Conservation (phyloP, 2,888 invertebrate genomes). For the Perithous albicinctus region DNA sequence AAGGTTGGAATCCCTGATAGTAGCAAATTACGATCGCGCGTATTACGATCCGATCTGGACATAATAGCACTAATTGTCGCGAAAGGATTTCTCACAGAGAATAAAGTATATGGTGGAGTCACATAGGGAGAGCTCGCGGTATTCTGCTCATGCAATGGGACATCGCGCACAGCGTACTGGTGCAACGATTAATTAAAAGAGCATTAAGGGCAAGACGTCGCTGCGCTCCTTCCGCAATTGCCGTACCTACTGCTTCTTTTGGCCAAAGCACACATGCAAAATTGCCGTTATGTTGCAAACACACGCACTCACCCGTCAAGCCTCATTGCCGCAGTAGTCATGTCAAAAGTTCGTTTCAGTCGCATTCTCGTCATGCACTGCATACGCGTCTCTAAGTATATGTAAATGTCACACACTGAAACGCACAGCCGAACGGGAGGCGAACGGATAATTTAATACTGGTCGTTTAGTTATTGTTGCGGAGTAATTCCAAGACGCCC, state of each 20-base stretch:
- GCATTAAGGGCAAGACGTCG: constrained; percentile 69
- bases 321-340: background rate
- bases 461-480: constrained; percentile 82
- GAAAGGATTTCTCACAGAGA: constrained; percentile 66
- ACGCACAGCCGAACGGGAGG: constrained; percentile 24
- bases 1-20: constrained; percentile 61
- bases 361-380: background rate
- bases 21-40: constrained; percentile 68
- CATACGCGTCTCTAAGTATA: background rate
- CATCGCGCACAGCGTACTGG: constrained; percentile 51
- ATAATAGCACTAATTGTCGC: constrained; percentile 72
- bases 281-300: background rate
- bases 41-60: constrained; percentile 68
- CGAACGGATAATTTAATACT: constrained; percentile 77
- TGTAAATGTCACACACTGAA: background rate
- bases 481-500: constrained; percentile 82
- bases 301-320: background rate
- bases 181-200: constrained; percentile 72
- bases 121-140: background rate
- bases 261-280: background rate
- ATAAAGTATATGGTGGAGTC: constrained; percentile 61
- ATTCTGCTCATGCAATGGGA: constrained; percentile 25
- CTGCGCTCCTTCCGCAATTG: constrained; percentile 17
- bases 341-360: constrained; percentile 14
- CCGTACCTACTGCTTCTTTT: constrained; percentile 24